Base-by-base conservation (phyloP, 2,113 vertebrate species). In the Ellobius talpinus region DNA sequence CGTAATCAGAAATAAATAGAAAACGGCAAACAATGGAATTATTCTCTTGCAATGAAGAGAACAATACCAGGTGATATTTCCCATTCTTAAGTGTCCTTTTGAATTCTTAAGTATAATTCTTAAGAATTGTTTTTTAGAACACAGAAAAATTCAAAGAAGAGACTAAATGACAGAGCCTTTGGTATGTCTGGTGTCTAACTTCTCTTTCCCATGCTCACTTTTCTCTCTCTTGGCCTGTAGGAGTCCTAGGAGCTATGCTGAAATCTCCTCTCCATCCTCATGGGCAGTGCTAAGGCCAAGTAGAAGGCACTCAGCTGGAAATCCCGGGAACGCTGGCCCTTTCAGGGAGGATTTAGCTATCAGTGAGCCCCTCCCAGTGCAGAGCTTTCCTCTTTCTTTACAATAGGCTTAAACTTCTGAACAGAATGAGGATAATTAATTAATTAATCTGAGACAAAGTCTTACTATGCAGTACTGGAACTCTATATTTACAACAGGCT, bases 41-140 rank as follows among this genome's bases (percentile, higher is more conserved):
- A 23, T 94, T 92, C 55, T 95, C 93, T 86, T 87, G 24, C 55
- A 29, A 87, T 92, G 65, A 92, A 95, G 12, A 88, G 63, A 63
- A 55, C 77, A 70, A 3, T 89, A 47, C 17, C 87, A 89, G 88
- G 39, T 85, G 66, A 17, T 86, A 33, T 87, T 97, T 97, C 81
- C 68, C 72, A 61, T 82, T 90, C 21, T 73, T 47, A 93, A 87
- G 5, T 26, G 70, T 17, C 31, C 63, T 92, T 58, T 90, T 84
- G 50, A 92, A 73, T 96, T 94, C 33, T 89, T 72, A 72, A 2
- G 21, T 52, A 24, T 70, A 74, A 42, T 19, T 74, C 16, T 61
- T 85, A 36, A 16, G 12, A 58, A 58, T 91, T 93, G 45, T 36
- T 65, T 96, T 93, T 50, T 36, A 93, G 81, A 72, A 79, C 78